These are phyloP conservation scores for Serranus cabrilla DNA, from an alignment of 2,797 vertebrate species.

Conservation along the genomic window DNA sequence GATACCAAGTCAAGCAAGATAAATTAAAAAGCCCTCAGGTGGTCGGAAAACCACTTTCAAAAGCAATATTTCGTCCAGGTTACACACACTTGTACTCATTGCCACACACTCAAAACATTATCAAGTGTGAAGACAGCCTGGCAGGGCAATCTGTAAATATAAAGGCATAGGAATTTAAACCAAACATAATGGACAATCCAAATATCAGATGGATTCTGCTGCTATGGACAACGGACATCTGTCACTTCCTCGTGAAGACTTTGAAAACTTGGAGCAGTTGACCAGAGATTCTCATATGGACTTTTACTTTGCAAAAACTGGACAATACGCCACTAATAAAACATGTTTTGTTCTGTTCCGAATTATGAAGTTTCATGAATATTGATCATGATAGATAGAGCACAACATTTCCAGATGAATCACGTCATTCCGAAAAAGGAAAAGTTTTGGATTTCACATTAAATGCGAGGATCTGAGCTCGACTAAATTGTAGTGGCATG, in stretches of 20 bases:
- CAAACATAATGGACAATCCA: background rate
- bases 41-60: constrained; percentile 53
- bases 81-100: constrained; percentile 10
- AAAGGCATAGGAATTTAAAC: constrained; percentile 5
- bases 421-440: constrained; percentile 23
- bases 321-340: background rate
- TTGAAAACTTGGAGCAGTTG: constrained; percentile 5
- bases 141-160: background rate
- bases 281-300: background rate
- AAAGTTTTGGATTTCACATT: constrained; percentile 30
- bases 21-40: constrained; percentile 36
- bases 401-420: constrained; percentile 49
- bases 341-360: background rate
- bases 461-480: background rate
- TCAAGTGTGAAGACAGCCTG: background rate
- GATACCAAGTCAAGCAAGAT: constrained; percentile 49
- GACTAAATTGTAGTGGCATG: background rate
- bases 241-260: background rate
- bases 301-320: background rate
- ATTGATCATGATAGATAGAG: constrained; percentile 17
- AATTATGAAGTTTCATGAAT: constrained; percentile 25
- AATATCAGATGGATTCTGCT: background rate
- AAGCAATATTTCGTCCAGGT: constrained; percentile 22
- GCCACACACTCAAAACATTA: constrained; percentile 10
- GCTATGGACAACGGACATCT: background rate